Evolutionary conservation across 1,140 invertebrate species (phyloP), one percentile per base, ranked within the genome.

Genomic region (Apis laboriosa): DNA sequence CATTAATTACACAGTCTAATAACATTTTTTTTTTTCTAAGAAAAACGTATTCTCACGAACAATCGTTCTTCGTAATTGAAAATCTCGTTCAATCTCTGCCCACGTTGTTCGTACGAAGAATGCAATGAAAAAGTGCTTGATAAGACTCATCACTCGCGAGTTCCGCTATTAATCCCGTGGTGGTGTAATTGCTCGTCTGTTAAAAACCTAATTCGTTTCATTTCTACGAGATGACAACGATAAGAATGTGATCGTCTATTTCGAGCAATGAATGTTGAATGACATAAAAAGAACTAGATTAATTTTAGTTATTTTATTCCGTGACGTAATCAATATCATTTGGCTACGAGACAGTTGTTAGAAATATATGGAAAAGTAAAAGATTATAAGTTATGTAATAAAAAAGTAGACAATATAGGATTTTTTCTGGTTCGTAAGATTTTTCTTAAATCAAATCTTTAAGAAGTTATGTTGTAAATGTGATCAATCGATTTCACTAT

Each of bases 141-240:
- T 70, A 68, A 70, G 55, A 24, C 67, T 79, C 66, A 49, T 79
- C 70, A 28, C n/a, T 4, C 17, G 2, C 51, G 21, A 74, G 51
- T 53, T 71, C 61, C 77, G 67, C n/a, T 51, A 55, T 71, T 80
- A 74, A 80, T 80, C 68, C 19, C 17, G 58, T 51, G 58, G n/a
- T 58, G 51, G 70, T 85, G 80, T 85, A 86, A 90, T 86, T 88
- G 66, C 76, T 84, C 72, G 53, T 73, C 89, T 68, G 84, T 90
- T 90, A 88, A 86, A 86, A 86, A 89, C 63, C 74, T 88, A 83
- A 86, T 87, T 85, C 79, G 75, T 78, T 86, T 77, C 68, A 75
- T 85, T 68, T 8, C 15, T n/a, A 56, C 56, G 51, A 12, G 74
- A 56, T 28, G 21, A 67, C 24, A 24, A 58, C 56, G 19, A 58